phyloP scores from a whole-genome alignment of 2,888 invertebrate genomes.

The Steinernema carpocapsae region DNA sequence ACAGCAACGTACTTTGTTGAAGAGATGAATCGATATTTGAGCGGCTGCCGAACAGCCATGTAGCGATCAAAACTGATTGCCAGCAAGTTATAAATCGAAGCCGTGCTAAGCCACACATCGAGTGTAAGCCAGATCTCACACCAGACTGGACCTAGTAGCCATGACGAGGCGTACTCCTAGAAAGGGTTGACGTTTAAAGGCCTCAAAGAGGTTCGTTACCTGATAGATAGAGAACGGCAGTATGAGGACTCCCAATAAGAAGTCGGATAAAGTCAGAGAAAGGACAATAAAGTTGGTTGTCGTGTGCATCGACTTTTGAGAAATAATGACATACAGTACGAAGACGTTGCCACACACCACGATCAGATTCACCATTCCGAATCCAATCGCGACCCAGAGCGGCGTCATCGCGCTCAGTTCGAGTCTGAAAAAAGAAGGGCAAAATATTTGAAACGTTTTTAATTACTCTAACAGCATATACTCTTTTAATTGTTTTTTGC shows the following conservation, averaged over 20 bases:
- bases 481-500: no score
- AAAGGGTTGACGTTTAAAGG: conserved; percentile 36
- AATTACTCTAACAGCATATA: no score
- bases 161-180: conserved; percentile 76
- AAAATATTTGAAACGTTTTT: not conserved
- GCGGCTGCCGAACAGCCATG: conserved; percentile 92
- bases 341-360: conserved; percentile 67
- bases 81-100: conserved; percentile 91
- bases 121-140: conserved; percentile 94
- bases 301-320: conserved; percentile 76
- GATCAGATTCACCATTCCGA: conserved; percentile 60
- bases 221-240: conserved; percentile 92
- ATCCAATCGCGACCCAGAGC: conserved; percentile 45
- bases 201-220: conserved; percentile 73
- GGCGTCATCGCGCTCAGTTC: conserved; percentile 36
- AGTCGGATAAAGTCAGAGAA: conserved; percentile 90
- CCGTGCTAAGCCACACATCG: conserved; percentile 97
- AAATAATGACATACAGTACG: conserved; percentile 64
- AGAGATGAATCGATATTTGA: conserved; percentile 88
- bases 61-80: conserved; percentile 88
- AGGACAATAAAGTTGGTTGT: conserved; percentile 97
- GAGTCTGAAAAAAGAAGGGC: not conserved
- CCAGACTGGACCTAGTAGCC: conserved; percentile 94
- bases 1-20: conserved; percentile 55
- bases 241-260: conserved; percentile 91